Conservation (phyloP, 2,797 vertebrate species). For the Darevskia mixta region DNA sequence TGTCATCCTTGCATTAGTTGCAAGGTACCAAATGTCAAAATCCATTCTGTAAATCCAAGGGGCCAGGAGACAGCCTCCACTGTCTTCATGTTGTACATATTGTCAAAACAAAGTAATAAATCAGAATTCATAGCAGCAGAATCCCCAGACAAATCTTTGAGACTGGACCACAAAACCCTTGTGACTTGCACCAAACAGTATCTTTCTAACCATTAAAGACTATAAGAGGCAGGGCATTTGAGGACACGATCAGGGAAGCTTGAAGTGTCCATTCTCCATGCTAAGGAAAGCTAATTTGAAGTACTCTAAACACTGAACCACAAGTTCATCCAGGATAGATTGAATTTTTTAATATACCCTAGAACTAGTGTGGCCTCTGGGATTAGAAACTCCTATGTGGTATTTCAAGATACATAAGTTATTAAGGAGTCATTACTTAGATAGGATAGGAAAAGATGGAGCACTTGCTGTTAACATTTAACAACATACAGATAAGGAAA, state of each 20-base stretch:
- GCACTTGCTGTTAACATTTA: too few species aligned
- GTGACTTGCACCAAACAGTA: neutral
- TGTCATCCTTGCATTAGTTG: neutral
- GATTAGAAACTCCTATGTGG: too few species aligned
- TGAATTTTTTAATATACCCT: too few species aligned
- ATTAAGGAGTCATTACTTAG: too few species aligned
- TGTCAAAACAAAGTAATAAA: neutral
- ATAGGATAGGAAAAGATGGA: too few species aligned
- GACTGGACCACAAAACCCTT: neutral
- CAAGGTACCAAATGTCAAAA: neutral
- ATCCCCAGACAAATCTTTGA: neutral
- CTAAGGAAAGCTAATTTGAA: neutral
- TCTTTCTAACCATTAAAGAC: neutral
- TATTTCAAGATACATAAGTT: too few species aligned
- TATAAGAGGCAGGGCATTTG: neutral
- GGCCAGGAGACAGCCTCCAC: neutral
- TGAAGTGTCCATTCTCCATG: neutral
- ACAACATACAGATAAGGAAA: too few species aligned
- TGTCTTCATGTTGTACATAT: neutral
- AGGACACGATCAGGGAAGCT: neutral
- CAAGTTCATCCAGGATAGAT: too few species aligned
- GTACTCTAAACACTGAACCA: too few species aligned
- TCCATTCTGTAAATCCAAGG: neutral
- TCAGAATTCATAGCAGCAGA: neutral
- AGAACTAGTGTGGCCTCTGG: too few species aligned